Evolutionary conservation across 2,113 vertebrate genomes (phyloP).

Genomic region (Saccopteryx bilineata): DNA sequence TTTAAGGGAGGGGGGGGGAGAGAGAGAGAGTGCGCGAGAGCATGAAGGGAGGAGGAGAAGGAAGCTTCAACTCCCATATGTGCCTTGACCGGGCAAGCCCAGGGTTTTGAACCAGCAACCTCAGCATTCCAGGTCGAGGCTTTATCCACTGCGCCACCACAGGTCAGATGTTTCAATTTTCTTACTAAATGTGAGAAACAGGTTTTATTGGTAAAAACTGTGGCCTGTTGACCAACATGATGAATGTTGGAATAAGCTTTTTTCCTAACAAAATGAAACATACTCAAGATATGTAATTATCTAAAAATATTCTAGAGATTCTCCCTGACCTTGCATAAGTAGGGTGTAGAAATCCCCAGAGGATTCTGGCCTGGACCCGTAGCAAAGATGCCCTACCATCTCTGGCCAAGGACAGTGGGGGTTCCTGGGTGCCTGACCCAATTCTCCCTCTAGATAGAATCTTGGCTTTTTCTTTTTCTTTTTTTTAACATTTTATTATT

Average conservation of each 20-base stretch:
- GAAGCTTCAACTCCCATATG: too few relatives aligned
- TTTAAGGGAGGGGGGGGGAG: too few relatives aligned
- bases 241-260: background rate
- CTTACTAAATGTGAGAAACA: background rate
- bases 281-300: background rate
- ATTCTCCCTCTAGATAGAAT: slow-evolving; percentile 11
- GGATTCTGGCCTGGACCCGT: background rate
- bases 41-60: too few relatives aligned
- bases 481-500: too few relatives aligned
- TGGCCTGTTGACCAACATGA: background rate
- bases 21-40: too few relatives aligned
- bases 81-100: too few relatives aligned
- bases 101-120: too few relatives aligned
- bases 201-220: background rate
- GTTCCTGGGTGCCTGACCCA: background rate
- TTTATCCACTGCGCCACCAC: too few relatives aligned
- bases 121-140: too few relatives aligned
- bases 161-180: background rate
- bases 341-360: background rate
- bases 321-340: background rate
- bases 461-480: background rate
- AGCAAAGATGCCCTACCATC: background rate
- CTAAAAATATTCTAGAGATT: slow-evolving; percentile 19
- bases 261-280: background rate
- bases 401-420: background rate